phyloP scores from a whole-genome alignment of 2,797 vertebrate genomes.

The Channa striata region DNA sequence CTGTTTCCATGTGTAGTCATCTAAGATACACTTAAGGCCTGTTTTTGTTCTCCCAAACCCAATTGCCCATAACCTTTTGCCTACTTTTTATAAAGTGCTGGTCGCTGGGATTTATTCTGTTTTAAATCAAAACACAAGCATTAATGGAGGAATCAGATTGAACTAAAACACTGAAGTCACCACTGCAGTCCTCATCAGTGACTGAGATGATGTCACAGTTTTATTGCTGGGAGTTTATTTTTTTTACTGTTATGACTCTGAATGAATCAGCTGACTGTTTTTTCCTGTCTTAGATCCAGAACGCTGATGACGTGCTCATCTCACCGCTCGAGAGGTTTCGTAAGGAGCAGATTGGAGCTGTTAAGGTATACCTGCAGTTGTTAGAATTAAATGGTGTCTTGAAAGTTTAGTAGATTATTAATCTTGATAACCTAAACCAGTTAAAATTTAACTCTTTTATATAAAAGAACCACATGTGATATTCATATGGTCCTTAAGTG shows the following conservation, averaged over 20 bases:
- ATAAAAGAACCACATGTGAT: background rate
- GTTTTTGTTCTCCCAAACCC: too few relatives aligned
- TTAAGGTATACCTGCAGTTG: slow-evolving; percentile 87
- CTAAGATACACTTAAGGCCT: background rate
- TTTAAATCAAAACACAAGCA: background rate
- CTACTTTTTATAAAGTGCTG: too few relatives aligned
- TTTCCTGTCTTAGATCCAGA: slow-evolving; percentile 90
- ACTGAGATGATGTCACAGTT: slow-evolving; percentile 5
- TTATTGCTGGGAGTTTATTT: background rate
- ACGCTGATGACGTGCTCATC: slow-evolving; percentile 96
- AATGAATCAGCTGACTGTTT: slow-evolving; percentile 21
- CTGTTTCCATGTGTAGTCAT: too few relatives aligned
- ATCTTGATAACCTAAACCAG: background rate
- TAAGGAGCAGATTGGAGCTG: slow-evolving; percentile 97
- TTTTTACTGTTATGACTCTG: slow-evolving; percentile 25
- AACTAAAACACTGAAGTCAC: background rate
- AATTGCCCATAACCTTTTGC: too few relatives aligned
- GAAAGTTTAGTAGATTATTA: background rate
- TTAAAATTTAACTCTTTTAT: background rate
- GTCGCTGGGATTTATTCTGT: background rate
- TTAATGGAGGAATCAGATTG: background rate
- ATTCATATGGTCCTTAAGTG: background rate
- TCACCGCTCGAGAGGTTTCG: slow-evolving; percentile 97
- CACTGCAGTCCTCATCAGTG: background rate
- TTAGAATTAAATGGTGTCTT: background rate